Conservation (phyloP, 2,797 vertebrate genomes). For the Lepus townsendii region DNA sequence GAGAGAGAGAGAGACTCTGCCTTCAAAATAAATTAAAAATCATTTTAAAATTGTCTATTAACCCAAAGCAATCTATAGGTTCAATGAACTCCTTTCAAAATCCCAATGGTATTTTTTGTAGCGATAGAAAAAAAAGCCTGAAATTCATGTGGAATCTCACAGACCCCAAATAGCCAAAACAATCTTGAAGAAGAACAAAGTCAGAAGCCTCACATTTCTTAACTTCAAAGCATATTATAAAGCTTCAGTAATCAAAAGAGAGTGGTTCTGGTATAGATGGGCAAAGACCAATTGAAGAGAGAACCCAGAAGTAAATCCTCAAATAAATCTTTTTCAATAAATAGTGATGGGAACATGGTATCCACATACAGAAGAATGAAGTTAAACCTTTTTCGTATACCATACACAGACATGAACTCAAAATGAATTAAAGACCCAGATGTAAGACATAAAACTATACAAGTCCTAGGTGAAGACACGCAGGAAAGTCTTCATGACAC, state of each 20-base stretch:
- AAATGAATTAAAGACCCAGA: not conserved
- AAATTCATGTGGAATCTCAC: conserved; percentile 1
- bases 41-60: not conserved
- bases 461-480: not conserved
- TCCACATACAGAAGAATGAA: not conserved
- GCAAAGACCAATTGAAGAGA: not conserved
- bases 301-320: not conserved
- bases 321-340: no score
- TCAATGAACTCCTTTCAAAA: not conserved
- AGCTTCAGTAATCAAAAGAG: not conserved
- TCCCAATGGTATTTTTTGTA: not conserved
- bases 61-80: not conserved
- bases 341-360: no score
- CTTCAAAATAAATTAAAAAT: no score
- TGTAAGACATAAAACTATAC: not conserved
- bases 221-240: not conserved
- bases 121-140: not conserved
- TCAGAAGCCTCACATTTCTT: not conserved
- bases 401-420: not conserved
- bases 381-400: not conserved
- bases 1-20: no score
- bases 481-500: not conserved
- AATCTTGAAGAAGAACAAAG: not conserved
- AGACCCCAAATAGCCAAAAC: not conserved
- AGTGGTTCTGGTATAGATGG: not conserved